Conservation (phyloP, 2,888 invertebrate genomes). For the Hermodice carunculata region DNA sequence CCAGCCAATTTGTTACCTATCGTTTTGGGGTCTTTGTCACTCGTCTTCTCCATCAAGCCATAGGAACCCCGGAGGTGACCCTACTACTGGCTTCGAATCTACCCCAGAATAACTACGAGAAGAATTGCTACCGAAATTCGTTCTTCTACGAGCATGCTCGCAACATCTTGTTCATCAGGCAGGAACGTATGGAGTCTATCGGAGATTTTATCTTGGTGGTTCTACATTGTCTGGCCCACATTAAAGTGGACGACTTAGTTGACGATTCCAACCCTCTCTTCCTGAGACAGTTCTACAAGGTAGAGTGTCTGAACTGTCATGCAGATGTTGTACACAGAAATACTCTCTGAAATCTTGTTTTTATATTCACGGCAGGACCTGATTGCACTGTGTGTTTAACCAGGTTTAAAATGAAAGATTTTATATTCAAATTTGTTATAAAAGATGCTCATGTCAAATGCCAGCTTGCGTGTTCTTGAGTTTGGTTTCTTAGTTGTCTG, state of each 20-base stretch:
- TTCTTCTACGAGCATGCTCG: conserved; percentile 59
- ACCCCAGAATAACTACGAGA: conserved; percentile 61
- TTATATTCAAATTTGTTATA: no score
- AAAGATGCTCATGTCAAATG: no score
- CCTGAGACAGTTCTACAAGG: conserved; percentile 64
- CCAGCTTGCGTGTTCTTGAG: no score
- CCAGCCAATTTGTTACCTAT: conserved; percentile 64
- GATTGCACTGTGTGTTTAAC: no score
- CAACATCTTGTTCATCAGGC: conserved; percentile 61
- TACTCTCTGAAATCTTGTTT: no score
- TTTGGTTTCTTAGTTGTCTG: no score
- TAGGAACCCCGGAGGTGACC: conserved; percentile 56
- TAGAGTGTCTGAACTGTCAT: no score
- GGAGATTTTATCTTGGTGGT: conserved; percentile 66
- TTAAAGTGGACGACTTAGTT: conserved; percentile 59
- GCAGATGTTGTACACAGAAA: no score
- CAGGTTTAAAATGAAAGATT: no score
- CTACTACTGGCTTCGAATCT: conserved; percentile 64
- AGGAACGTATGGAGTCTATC: conserved; percentile 63
- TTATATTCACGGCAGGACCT: no score
- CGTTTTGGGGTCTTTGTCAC: conserved; percentile 65
- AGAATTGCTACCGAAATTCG: conserved; percentile 61
- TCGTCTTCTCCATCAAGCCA: conserved; percentile 52
- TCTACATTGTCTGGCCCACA: conserved; percentile 66
- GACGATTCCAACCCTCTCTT: conserved; percentile 62